phyloP scores from a whole-genome alignment of 2,797 vertebrate species.

The Danio albolineatus region DNA sequence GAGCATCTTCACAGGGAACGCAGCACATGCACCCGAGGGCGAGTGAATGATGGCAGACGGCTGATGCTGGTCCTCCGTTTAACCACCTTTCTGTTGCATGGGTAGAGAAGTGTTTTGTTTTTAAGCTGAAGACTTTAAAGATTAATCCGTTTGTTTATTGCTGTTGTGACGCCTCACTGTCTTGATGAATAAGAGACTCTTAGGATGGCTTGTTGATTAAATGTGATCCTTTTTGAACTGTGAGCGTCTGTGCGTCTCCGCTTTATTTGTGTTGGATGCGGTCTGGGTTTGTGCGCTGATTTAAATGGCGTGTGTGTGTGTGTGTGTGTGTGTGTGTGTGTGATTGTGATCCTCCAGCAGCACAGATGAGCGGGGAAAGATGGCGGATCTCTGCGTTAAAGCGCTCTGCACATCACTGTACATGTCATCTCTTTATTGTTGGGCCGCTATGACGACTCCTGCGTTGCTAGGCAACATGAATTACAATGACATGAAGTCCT shows the following conservation, averaged over 20 bases:
- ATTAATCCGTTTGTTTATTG: conserved; percentile 58
- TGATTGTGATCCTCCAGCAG: background rate
- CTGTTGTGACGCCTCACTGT: conserved; percentile 65
- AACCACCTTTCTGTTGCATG: conserved; percentile 62
- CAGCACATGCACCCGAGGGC: background rate
- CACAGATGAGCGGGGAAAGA: conserved; percentile 45
- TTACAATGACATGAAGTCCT: conserved; percentile 63
- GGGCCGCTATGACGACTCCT: conserved; percentile 63
- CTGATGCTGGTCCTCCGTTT: conserved; percentile 11
- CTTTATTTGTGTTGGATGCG: conserved; percentile 5
- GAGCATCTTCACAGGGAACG: too few relatives aligned
- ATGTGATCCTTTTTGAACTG: conserved; percentile 43
- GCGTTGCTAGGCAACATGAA: conserved; percentile 66
- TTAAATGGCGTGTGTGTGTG: too few relatives aligned
- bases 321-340: too few relatives aligned
- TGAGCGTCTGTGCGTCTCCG: conserved; percentile 23
- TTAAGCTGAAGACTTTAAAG: conserved; percentile 55
- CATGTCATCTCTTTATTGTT: conserved; percentile 64
- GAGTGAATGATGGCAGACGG: background rate
- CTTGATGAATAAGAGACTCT: conserved; percentile 62
- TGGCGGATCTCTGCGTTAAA: conserved; percentile 59
- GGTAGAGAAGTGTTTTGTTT: conserved; percentile 62
- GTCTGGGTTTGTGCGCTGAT: too few relatives aligned
- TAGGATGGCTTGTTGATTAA: conserved; percentile 53
- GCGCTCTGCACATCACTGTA: conserved; percentile 60